Evolutionary conservation across 1,140 invertebrate species (phyloP).

Genomic region (Telenomus remus): DNA sequence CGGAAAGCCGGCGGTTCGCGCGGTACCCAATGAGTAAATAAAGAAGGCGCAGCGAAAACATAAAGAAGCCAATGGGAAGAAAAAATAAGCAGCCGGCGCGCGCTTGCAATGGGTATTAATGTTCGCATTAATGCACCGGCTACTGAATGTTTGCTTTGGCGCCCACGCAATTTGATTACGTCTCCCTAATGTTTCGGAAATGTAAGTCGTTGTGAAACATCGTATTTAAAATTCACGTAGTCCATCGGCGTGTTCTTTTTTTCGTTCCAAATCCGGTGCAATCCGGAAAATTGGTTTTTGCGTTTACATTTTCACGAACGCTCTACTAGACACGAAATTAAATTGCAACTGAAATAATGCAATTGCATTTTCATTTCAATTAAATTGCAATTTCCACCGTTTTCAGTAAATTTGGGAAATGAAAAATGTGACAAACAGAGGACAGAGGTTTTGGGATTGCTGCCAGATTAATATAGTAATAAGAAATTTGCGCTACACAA

Average conservation of each 20-base stretch:
- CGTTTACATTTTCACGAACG: no score
- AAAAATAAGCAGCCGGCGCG: constrained; percentile 39
- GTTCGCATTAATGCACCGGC: constrained; percentile 55
- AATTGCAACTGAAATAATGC: no score
- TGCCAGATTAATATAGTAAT: constrained; percentile 19
- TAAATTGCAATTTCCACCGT: no score
- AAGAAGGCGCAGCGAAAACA: constrained; percentile 27
- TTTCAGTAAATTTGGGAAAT: no score
- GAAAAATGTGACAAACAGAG: no score
- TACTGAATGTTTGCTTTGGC: constrained; percentile 60
- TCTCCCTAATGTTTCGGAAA: constrained; percentile 50
- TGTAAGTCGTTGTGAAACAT: constrained; percentile 56
- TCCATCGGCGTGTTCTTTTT: no score
- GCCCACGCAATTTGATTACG: constrained; percentile 56
- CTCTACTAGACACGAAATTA: no score
- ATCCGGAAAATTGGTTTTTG: no score
- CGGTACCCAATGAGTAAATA: constrained; percentile 20
- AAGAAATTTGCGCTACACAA: constrained; percentile 22
- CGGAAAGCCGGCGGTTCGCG: constrained; percentile 9
- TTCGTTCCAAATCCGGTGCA: no score
- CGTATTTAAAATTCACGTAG: constrained; percentile 59
- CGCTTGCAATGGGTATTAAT: constrained; percentile 53
- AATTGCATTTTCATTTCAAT: no score
- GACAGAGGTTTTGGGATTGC: constrained; percentile 17
- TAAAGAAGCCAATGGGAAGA: constrained; percentile 21